These are phyloP conservation scores for Antheraea assamensis DNA, from an alignment of 2,888 invertebrate species.

Conservation along the genomic window DNA sequence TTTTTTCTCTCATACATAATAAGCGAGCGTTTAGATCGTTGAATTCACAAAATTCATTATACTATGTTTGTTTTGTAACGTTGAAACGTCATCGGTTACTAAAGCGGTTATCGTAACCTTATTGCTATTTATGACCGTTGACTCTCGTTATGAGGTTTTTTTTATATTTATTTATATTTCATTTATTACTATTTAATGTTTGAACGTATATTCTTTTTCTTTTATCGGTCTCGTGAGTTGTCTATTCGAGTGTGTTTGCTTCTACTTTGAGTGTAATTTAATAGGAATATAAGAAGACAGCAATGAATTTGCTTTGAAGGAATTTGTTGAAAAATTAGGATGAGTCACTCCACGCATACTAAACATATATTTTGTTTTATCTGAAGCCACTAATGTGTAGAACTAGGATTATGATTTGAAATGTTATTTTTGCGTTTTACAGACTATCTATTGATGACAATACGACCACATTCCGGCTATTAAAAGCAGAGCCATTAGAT, in stretches of 20 bases:
- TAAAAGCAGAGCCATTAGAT: no score
- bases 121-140: constrained; percentile 4
- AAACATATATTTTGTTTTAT: no score
- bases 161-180: neutral
- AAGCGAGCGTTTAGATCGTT: neutral
- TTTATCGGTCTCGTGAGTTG: neutral
- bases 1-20: constrained; percentile 3
- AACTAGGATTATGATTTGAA: no score
- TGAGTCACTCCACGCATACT: no score
- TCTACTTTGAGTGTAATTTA: neutral
- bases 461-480: no score
- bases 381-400: no score
- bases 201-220: neutral
- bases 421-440: no score
- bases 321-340: neutral
- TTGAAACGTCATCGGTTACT: constrained; percentile 34
- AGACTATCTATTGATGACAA: no score
- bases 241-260: neutral
- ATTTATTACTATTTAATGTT: constrained; percentile 1
- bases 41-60: constrained; percentile 27
- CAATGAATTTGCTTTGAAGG: neutral
- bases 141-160: constrained; percentile 22
- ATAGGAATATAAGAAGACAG: neutral
- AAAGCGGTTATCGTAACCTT: constrained; percentile 23
- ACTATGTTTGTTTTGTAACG: constrained; percentile 22